Evolutionary conservation across 2,797 vertebrate genomes (phyloP), one percentile per base, ranked within the genome.

Genomic region (Aeoliscus strigatus): DNA sequence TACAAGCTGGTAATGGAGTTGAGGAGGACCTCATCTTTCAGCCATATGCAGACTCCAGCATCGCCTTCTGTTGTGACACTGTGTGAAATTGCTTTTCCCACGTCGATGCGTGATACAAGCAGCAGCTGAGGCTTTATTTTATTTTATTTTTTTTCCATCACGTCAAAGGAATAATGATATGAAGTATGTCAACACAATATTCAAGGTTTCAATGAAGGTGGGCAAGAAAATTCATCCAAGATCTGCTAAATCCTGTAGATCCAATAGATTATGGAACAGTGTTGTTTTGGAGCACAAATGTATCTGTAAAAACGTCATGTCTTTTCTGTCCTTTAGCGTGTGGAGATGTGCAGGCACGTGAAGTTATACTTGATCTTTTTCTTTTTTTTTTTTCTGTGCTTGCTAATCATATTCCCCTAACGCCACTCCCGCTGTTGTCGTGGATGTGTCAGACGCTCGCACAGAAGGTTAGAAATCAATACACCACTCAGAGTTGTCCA

Each of bases 61-160:
- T 53, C 27, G 9, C n/a, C 31, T 41, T 55, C 28, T 11, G 0
- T 39, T 47, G 47, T 77, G 73, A 73, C 75, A 69, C 75, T 74
- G 66, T 63, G 26, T 37, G 42, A 62, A 73, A 79, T 59, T 75
- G 60, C 46, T 69, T 75, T 65, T 54, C 34, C 57, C 29, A 34
- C 66, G 50, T 39, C 70, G 49, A 72, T 80, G 59, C 40, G 34
- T 30, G 37, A 25, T 50, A 47, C n/a, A 7, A n/a, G 37, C 34
- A 58, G 58, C 82, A 79, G 66, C 61, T 80, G 79, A 21, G n/a
- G n/a, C n/a, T n/a, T n/a, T n/a, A n/a, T n/a, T n/a, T n/a, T n/a
- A n/a, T n/a, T n/a, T n/a, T n/a, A n/a, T n/a, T n/a, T n/a, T n/a
- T n/a, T n/a, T n/a, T n/a, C n/a, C n/a, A n/a, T n/a, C n/a, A 21